Percentiles rank a stretch among this genome's conserved stretches.
Evolutionary conservation across 2,113 vertebrate species (phyloP).

Genomic region (Cebus imitator): DNA sequence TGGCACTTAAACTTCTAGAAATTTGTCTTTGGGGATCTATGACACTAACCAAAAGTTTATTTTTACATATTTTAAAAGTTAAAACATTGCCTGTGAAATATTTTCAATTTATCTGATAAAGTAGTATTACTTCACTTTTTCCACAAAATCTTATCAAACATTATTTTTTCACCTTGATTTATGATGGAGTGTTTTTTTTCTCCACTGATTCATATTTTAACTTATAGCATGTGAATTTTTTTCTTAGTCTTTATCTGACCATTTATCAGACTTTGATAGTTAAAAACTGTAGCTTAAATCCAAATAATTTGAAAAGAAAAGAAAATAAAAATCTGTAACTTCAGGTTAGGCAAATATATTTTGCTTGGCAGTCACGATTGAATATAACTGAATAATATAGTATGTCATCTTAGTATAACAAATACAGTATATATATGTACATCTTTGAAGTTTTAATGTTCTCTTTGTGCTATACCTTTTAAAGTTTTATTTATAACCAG

Average conservation of each 20-base stretch:
- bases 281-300: conserved; percentile 67
- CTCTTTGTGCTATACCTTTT: conserved; percentile 75
- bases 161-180: conserved; percentile 26
- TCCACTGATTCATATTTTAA: conserved; percentile 58
- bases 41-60: background rate
- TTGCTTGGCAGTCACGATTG: conserved; percentile 52
- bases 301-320: conserved; percentile 68
- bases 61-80: conserved; percentile 30
- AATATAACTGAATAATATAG: conserved; percentile 2
- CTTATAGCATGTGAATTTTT: background rate
- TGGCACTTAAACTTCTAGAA: conserved; percentile 12
- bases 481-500: conserved; percentile 78
- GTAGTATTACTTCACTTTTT: conserved; percentile 23
- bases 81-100: conserved; percentile 41
- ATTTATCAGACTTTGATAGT: conserved; percentile 48
- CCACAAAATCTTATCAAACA: background rate
- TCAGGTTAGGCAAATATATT: conserved; percentile 50
- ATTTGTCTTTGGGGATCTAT: background rate
- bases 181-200: conserved; percentile 27
- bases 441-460: conserved; percentile 78
- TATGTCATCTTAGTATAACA: conserved; percentile 64
- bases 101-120: conserved; percentile 42
- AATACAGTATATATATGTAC: conserved; percentile 38
- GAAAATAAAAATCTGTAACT: conserved; percentile 75
- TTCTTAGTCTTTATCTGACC: conserved; percentile 34